Evolutionary conservation across 2,888 invertebrate genomes (phyloP), one percentile per base, ranked within the genome.

Genomic region (Linnaemya tessellans): DNA sequence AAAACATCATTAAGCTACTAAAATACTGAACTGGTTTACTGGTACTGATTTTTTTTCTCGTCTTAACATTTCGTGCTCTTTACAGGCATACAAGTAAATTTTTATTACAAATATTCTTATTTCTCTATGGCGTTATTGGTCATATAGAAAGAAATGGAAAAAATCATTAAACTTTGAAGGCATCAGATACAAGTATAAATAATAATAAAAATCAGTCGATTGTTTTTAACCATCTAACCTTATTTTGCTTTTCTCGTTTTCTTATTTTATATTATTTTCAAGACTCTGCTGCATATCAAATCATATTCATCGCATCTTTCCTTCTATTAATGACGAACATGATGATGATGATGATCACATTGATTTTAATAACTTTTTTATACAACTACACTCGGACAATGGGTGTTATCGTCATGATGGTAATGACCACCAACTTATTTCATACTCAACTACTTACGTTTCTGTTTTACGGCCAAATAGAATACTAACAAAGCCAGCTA

Each of bases 281-380:
- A 41, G 54, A 62, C 11, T 38, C 20, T 49, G 18, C 38, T 60
- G 49, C 58, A 38, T 51, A 38, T 58, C 38, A 41, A 68, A 68
- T 58, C 35, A 60, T 68, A 25, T 60, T 18, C 25, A 60, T 11
- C 25, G 8, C 41, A 60, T 68, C 49, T 60, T 18, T 1, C 22
- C 49, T 60, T 49, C 49, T 68, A 58, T 25, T 68, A 46, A 60
- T 78, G 22, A 78, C 22, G 67, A 56, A 41, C 20, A 43, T 18
- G 15, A 60, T 77, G 20, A 77, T 46, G 77, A 67, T 67, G 13
- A 41, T 41, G 38, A 43, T 43, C 13, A 43, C 65, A 18, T 65
- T 35, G 77, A 67, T 77, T 77, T 77, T 58, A 46, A 67, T 58
- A 77, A 77, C 30, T 56, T 67, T 56, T 71, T 20, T 35, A 62